Evolutionary conservation across 2,113 vertebrate genomes (phyloP), one percentile per base, ranked within the genome.

Genomic region (Corydoras maculifer): DNA sequence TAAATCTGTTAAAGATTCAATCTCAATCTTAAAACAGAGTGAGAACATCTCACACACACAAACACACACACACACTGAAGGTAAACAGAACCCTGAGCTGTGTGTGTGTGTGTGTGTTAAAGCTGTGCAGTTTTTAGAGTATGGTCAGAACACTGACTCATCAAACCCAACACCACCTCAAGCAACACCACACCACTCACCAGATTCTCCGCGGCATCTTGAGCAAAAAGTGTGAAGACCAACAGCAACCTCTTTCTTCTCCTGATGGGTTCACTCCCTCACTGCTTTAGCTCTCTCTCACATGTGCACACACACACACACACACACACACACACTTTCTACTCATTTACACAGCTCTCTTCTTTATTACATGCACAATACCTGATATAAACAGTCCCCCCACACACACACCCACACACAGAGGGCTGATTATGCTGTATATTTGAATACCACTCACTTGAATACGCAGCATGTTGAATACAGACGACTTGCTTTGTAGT

Each of bases 131-230:
- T 43, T 43, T 8, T 43, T 8, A 43, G 35, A 43, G 35, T 43
- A 8, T 43, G 35, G 49, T 5, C 14, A 58, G 60, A 58, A 67
- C 15, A 9, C 29, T n/a, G 6, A 57, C 12, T n/a, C 55, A 48
- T 62, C 25, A 50, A 32, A 74, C 49, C 31, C 6, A 13, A 43
- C 4, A n/a, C n/a, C 7, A 1, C 9, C 31, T 43, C 11, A 70
- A 53, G 57, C 51, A 73, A 58, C 31, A 58, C 32, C 60, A 54
- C 15, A 13, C n/a, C 54, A 77, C 81, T 82, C 79, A 82, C 81
- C 81, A 82, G 60, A 77, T 71, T 79, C 69, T 80, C 49, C 79
- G 81, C 43, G 79, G 81, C 81, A 82, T 82, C 65, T 51, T 74
- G 64, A 59, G 50, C 68, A 49, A 32, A 64, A 10, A 68, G 59